Evolutionary conservation across 2,113 vertebrate genomes (phyloP).

Genomic region (Otolemur garnettii): DNA sequence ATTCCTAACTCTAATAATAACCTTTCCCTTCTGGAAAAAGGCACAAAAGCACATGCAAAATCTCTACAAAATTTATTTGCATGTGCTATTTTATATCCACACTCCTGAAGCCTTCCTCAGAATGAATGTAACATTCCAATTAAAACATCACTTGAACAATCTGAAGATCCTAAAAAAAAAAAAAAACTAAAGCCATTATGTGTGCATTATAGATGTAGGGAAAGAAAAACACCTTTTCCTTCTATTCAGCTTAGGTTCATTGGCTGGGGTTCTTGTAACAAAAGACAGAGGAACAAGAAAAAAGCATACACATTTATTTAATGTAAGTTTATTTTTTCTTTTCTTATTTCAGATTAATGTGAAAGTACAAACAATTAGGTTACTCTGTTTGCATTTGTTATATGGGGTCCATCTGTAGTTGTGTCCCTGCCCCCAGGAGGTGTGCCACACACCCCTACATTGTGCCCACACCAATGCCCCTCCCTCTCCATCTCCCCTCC

Average conservation of each 20-base stretch:
- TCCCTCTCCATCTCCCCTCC: no score
- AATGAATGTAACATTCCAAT: not conserved
- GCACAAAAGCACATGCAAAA: not conserved
- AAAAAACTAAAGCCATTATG: not conserved
- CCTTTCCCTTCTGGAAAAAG: conserved; percentile 6
- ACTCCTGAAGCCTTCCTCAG: not conserved
- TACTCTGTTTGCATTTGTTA: no score
- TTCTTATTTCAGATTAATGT: no score
- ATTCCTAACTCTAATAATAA: conserved; percentile 24
- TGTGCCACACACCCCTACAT: no score
- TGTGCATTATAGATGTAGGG: not conserved
- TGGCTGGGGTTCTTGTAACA: not conserved
- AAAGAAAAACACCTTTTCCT: not conserved
- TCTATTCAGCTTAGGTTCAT: not conserved
- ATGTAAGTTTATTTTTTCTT: not conserved
- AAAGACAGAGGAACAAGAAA: not conserved
- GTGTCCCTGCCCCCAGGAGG: no score
- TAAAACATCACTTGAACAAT: conserved; percentile 32
- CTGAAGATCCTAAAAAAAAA: conserved; percentile 22
- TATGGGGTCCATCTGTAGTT: no score
- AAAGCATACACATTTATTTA: not conserved
- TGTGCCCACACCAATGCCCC: no score
- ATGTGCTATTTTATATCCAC: not conserved
- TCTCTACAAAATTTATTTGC: conserved; percentile 4
- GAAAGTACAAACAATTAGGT: no score